phyloP scores from a whole-genome alignment of 2,888 invertebrate species.

The Bombylius major region DNA sequence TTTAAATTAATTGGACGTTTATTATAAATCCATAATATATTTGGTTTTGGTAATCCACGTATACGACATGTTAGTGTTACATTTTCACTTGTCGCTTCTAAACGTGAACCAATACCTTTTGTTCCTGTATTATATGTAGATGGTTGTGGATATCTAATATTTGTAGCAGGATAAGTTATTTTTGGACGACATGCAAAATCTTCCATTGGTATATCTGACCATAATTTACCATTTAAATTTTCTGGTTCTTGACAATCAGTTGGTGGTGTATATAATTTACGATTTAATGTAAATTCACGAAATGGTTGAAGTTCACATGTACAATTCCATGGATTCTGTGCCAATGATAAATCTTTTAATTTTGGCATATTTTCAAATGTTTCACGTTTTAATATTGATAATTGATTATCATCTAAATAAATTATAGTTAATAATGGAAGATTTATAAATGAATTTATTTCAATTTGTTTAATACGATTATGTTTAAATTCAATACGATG shows the following conservation, averaged over 20 bases:
- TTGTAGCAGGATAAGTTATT: conserved; percentile 47
- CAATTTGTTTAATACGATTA: conserved; percentile 58
- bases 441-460: conserved; percentile 56
- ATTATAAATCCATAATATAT: conserved; percentile 52
- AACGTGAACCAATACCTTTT: conserved; percentile 36
- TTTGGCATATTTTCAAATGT: conserved; percentile 52
- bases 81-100: conserved; percentile 47
- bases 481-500: conserved; percentile 65
- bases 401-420: conserved; percentile 58
- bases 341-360: conserved; percentile 59
- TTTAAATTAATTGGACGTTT: conserved; percentile 38
- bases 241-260: conserved; percentile 62
- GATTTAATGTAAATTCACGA: conserved; percentile 59
- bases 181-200: conserved; percentile 75
- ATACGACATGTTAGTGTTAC: conserved; percentile 56
- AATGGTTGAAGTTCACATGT: conserved; percentile 72
- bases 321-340: conserved; percentile 79
- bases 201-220: conserved; percentile 56
- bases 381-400: conserved; percentile 53
- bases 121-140: conserved; percentile 45
- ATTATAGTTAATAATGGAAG: conserved; percentile 55
- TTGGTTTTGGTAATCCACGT: conserved; percentile 10
- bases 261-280: conserved; percentile 60
- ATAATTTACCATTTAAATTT: conserved; percentile 52
- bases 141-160: conserved; percentile 22